A percentile compares a stretch with the other conserved stretches of the same genome.
Evolutionary conservation across 2,888 invertebrate genomes (phyloP).

Genomic region (Phyllotreta cruciferae): DNA sequence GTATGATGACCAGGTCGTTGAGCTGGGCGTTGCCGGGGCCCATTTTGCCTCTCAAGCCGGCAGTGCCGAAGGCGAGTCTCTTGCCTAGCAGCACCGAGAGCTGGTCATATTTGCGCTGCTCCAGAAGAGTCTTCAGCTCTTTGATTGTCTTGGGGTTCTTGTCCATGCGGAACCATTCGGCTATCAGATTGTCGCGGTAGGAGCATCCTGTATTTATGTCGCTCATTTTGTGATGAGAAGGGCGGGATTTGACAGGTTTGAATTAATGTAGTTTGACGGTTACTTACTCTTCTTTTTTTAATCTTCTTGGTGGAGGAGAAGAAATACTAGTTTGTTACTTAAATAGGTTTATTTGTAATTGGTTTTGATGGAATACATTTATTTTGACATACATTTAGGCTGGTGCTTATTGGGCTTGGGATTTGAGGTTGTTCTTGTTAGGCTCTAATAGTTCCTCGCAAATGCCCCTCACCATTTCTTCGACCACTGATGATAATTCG

Average conservation of each 20-base stretch:
- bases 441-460: constrained; percentile 85
- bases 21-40: constrained; percentile 90
- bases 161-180: constrained; percentile 79
- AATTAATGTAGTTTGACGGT: no score
- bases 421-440: constrained; percentile 69
- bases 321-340: no score
- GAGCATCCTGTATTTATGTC: constrained; percentile 61
- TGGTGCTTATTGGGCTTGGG: no score
- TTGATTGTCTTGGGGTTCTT: constrained; percentile 71
- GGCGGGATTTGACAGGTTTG: no score
- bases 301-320: no score
- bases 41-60: constrained; percentile 92
- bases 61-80: constrained; percentile 88
- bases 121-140: constrained; percentile 69
- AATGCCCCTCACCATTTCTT: constrained; percentile 78
- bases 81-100: constrained; percentile 70
- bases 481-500: constrained; percentile 67
- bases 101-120: constrained; percentile 64
- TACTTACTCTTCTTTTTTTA: no score
- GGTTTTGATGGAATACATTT: no score
- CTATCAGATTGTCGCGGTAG: constrained; percentile 61
- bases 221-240: neutral
- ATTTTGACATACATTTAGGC: neutral
- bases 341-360: no score
- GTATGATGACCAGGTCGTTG: constrained; percentile 96